Evolutionary conservation across 2,888 invertebrate species (phyloP).

Genomic region (Hydroisotoma schaefferi): DNA sequence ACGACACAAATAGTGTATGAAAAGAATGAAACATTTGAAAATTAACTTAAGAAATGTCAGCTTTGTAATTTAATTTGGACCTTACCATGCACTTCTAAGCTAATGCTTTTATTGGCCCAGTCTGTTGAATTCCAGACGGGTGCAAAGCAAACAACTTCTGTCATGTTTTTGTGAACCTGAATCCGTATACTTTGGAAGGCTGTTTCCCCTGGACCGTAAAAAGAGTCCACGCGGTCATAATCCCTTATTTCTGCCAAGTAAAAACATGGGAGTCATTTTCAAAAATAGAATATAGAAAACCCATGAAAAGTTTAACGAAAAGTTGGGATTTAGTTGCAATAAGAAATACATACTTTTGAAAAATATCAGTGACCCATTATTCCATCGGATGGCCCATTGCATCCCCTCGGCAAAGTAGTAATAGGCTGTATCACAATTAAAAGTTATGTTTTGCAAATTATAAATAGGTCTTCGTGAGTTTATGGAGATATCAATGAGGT

Average conservation of each 20-base stretch:
- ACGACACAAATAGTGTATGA: too few relatives aligned
- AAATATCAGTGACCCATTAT: constrained; percentile 27
- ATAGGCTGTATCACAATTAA: constrained; percentile 26
- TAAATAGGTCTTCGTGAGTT: constrained; percentile 22
- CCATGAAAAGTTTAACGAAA: too few relatives aligned
- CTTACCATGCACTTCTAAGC: constrained; percentile 25
- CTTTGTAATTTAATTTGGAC: background rate
- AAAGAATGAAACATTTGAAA: too few relatives aligned
- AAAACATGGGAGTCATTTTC: too few relatives aligned
- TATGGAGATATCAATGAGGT: constrained; percentile 19
- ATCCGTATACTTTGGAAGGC: constrained; percentile 18
- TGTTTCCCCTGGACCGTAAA: background rate
- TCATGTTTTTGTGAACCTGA: constrained; percentile 30
- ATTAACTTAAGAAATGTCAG: background rate
- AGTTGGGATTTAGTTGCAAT: too few relatives aligned
- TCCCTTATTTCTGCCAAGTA: too few relatives aligned
- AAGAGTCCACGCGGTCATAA: too few relatives aligned
- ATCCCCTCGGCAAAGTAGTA: constrained; percentile 36
- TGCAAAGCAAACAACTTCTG: constrained; percentile 39
- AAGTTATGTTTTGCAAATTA: constrained; percentile 24
- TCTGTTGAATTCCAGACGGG: constrained; percentile 46
- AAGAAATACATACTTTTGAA: constrained; percentile 5
- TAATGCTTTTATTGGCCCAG: constrained; percentile 33
- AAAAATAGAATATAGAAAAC: too few relatives aligned
- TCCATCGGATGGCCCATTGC: constrained; percentile 30